A percentile compares a stretch with the other conserved stretches of the same genome.
Conservation (phyloP, 37 sponge, comb jelly and placozoan genomes). For the Spongilla lacustris region DNA sequence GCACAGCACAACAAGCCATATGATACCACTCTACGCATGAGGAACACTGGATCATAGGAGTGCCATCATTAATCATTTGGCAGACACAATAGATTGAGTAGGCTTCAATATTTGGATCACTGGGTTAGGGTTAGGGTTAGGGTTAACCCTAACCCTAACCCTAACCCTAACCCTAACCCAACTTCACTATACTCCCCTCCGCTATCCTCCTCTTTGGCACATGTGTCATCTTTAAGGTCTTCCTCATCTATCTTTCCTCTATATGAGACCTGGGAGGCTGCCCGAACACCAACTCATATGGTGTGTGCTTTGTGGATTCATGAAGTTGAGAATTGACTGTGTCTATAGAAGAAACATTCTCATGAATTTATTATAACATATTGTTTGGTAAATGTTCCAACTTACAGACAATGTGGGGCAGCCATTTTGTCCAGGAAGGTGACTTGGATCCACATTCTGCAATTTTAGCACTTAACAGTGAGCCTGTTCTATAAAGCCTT, state of each 20-base stretch:
- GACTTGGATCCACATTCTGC: neutral
- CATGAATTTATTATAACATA: too few relatives aligned
- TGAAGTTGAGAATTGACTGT: constrained; percentile 48
- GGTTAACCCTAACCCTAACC: too few relatives aligned
- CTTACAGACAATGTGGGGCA: constrained; percentile 58
- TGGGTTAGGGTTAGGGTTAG: too few relatives aligned
- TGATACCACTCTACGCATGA: too few relatives aligned
- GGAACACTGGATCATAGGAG: too few relatives aligned
- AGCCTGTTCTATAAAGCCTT: constrained; percentile 40
- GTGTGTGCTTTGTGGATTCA: constrained; percentile 45
- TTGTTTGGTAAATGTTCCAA: neutral
- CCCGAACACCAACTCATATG: constrained; percentile 52
- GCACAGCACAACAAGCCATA: too few relatives aligned
- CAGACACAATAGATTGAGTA: too few relatives aligned
- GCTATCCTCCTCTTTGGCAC: neutral
- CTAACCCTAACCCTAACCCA: too few relatives aligned
- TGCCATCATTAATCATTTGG: too few relatives aligned
- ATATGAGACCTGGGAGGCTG: neutral
- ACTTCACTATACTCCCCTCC: too few relatives aligned
- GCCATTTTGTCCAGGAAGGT: constrained; percentile 24
- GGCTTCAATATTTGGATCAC: too few relatives aligned
- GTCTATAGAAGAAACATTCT: constrained; percentile 20
- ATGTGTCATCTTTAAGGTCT: constrained; percentile 28
- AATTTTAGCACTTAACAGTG: constrained; percentile 37
- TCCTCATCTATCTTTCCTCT: constrained; percentile 35